These are phyloP conservation scores for Myripristis murdjan DNA, from an alignment of 2,797 vertebrate genomes.

Conservation along the genomic window DNA sequence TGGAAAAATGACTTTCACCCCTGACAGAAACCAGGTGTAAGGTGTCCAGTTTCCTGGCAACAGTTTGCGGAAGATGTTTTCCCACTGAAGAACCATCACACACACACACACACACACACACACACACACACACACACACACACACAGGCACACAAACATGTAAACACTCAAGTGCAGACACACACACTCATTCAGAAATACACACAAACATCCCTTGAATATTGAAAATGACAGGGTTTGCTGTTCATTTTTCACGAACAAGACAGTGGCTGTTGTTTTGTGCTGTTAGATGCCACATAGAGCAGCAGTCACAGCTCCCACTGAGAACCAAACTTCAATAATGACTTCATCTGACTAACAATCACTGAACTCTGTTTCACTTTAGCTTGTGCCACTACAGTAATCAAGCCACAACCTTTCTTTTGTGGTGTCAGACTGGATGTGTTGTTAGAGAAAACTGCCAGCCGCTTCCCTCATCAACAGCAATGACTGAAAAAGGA, in stretches of 20 bases:
- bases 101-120: slow-evolving; percentile 15
- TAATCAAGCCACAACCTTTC: too few species aligned
- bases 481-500: too few species aligned
- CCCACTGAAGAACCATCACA: neutral
- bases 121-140: too few species aligned
- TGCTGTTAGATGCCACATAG: too few species aligned
- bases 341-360: too few species aligned
- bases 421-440: too few species aligned
- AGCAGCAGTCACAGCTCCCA: neutral
- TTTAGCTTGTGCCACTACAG: too few species aligned
- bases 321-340: neutral
- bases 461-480: too few species aligned
- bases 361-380: too few species aligned
- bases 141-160: neutral
- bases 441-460: too few species aligned
- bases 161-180: neutral
- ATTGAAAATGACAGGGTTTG: neutral
- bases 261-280: neutral
- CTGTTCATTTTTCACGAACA: slow-evolving; percentile 2
- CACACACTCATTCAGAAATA: slow-evolving; percentile 2
- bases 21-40: neutral
- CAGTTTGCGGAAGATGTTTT: slow-evolving; percentile 10
- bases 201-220: neutral
- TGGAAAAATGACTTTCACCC: neutral
- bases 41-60: slow-evolving; percentile 54